Conservation (phyloP, 2,888 invertebrate species). For the Saturnia pavonia region DNA sequence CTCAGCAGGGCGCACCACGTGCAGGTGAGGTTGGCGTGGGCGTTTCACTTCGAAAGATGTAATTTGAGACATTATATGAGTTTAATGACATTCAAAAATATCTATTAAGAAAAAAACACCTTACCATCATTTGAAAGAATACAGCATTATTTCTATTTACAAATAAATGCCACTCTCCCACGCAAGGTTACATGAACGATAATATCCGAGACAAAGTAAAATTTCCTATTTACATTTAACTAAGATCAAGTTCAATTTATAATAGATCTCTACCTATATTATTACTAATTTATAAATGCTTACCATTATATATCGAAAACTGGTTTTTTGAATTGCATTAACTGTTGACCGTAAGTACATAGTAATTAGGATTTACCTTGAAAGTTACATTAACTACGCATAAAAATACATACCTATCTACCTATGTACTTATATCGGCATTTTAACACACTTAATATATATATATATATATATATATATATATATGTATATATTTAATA, state of each 20-base stretch:
- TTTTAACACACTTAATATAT: constrained; percentile 9
- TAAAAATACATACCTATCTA: constrained; percentile 28
- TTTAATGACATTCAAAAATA: background rate
- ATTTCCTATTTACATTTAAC: constrained; percentile 2
- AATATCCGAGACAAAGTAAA: background rate
- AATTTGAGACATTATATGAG: background rate
- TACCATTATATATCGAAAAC: constrained; percentile 42
- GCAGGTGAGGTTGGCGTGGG: too few species aligned
- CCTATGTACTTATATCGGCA: constrained; percentile 12
- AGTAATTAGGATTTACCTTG: constrained; percentile 72
- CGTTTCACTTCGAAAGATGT: too few species aligned
- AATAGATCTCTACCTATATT: background rate
- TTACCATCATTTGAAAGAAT: background rate
- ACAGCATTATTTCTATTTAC: background rate
- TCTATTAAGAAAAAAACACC: background rate
- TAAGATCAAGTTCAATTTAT: background rate
- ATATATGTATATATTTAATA: too few species aligned
- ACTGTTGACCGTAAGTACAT: constrained; percentile 43
- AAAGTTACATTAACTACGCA: constrained; percentile 45
- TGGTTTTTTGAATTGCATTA: constrained; percentile 58
- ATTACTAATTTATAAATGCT: constrained; percentile 29
- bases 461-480: too few species aligned
- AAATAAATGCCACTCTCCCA: background rate
- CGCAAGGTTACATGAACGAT: background rate
- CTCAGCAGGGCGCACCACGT: too few species aligned